Evolutionary conservation across 2,888 invertebrate genomes (phyloP).

Genomic region (Listrodromus nycthemerus): DNA sequence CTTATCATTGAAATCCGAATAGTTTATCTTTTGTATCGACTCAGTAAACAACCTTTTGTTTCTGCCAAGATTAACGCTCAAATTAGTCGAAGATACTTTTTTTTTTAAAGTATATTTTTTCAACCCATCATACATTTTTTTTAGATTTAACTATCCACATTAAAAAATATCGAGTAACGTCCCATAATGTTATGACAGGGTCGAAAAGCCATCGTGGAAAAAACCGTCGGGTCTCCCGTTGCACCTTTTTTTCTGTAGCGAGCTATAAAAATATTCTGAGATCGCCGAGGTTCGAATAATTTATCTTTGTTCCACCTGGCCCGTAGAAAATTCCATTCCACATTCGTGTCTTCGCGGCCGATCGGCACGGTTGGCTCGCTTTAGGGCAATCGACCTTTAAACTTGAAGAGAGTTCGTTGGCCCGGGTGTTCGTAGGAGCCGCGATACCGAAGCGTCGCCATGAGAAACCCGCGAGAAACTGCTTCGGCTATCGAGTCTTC

Average conservation of each 20-base stretch:
- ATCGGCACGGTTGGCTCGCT: conserved; percentile 41
- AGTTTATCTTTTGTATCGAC: too few species aligned
- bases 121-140: background rate
- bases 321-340: conserved; percentile 48
- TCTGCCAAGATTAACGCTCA: too few species aligned
- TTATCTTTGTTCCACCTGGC: conserved; percentile 14
- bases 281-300: conserved; percentile 10
- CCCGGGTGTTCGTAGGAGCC: conserved; percentile 36
- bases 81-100: too few species aligned
- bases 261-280: background rate
- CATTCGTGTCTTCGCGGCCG: conserved; percentile 36
- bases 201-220: background rate
- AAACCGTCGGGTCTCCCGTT: background rate
- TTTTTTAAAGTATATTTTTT: background rate
- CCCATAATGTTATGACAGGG: background rate
- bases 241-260: background rate
- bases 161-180: background rate
- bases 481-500: conserved; percentile 28
- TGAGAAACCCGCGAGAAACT: conserved; percentile 19
- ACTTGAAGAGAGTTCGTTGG: conserved; percentile 61
- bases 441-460: background rate
- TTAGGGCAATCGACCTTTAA: conserved; percentile 63
- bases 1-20: too few species aligned
- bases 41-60: too few species aligned
- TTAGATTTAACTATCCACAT: background rate